These are phyloP conservation scores for Orbicella faveolata DNA, from an alignment of 64 coral and sea anemone species.

Conservation along the genomic window DNA sequence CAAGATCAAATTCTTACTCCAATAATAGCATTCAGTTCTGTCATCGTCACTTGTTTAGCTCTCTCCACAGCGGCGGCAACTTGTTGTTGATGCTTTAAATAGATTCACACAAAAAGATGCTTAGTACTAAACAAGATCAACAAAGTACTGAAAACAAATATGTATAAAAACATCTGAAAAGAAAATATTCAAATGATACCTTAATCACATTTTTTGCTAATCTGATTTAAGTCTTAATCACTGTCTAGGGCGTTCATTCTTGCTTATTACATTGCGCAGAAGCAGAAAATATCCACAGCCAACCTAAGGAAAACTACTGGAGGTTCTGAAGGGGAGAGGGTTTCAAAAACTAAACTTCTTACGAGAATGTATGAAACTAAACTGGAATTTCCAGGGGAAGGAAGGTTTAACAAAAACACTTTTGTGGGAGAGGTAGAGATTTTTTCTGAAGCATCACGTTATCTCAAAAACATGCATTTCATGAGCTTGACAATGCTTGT, in stretches of 20 bases:
- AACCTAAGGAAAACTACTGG: too few relatives aligned
- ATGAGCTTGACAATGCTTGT: too few relatives aligned
- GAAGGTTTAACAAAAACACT: too few relatives aligned
- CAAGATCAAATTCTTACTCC: slow-evolving; percentile 65
- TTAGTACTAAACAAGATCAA: slow-evolving; percentile 1
- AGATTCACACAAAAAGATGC: slow-evolving; percentile 5
- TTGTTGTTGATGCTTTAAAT: slow-evolving; percentile 93
- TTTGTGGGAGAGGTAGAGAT: too few relatives aligned
- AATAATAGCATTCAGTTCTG: slow-evolving; percentile 98
- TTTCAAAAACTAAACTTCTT: too few relatives aligned
- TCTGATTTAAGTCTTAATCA: background rate
- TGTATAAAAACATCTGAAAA: background rate
- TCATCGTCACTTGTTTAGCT: slow-evolving; percentile 99
- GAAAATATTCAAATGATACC: background rate
- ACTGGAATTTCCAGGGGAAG: too few relatives aligned
- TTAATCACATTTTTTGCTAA: background rate
- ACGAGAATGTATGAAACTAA: too few relatives aligned
- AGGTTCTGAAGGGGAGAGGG: too few relatives aligned
- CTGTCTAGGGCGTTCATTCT: background rate
- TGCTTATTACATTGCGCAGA: background rate
- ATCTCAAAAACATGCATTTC: too few relatives aligned
- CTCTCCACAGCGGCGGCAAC: slow-evolving; percentile 97
- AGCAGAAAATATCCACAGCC: background rate
- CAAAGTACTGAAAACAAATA: background rate
- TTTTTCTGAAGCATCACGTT: too few relatives aligned